Conservation (phyloP, 2,888 invertebrate species). For the Nipponacmea schrenckii region DNA sequence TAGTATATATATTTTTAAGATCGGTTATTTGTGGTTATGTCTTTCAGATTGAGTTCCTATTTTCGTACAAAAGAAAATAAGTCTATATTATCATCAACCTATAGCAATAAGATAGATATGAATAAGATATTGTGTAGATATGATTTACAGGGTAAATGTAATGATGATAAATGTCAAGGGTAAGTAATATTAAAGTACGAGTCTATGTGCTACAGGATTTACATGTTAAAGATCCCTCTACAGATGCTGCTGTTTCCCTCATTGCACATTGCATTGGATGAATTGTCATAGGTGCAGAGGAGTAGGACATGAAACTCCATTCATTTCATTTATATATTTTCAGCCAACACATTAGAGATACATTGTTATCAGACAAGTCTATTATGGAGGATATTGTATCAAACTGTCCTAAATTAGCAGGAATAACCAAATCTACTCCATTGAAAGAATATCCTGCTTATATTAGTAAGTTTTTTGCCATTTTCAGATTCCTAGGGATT, state of each 20-base stretch:
- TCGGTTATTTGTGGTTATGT: too few relatives aligned
- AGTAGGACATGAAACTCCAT: too few relatives aligned
- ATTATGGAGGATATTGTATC: slow-evolving; percentile 61
- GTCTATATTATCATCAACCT: slow-evolving; percentile 45
- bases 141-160: slow-evolving; percentile 61
- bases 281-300: too few relatives aligned
- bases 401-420: slow-evolving; percentile 58
- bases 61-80: slow-evolving; percentile 55
- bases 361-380: slow-evolving; percentile 52
- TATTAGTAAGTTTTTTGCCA: slow-evolving; percentile 38
- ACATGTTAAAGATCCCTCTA: too few relatives aligned
- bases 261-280: too few relatives aligned
- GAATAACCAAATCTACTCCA: slow-evolving; percentile 40
- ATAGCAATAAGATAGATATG: slow-evolving; percentile 54
- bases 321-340: slow-evolving; percentile 19
- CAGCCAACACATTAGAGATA: slow-evolving; percentile 60
- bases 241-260: not conserved
- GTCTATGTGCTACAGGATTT: too few relatives aligned
- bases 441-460: slow-evolving; percentile 34
- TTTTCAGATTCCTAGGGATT: too few relatives aligned
- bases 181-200: slow-evolving; percentile 36
- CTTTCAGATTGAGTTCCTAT: slow-evolving; percentile 56
- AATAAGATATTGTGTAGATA: slow-evolving; percentile 54
- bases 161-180: slow-evolving; percentile 62
- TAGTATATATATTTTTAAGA: too few relatives aligned